Base-by-base conservation (phyloP, 2,797 vertebrate genomes). In the Chelmon rostratus region DNA sequence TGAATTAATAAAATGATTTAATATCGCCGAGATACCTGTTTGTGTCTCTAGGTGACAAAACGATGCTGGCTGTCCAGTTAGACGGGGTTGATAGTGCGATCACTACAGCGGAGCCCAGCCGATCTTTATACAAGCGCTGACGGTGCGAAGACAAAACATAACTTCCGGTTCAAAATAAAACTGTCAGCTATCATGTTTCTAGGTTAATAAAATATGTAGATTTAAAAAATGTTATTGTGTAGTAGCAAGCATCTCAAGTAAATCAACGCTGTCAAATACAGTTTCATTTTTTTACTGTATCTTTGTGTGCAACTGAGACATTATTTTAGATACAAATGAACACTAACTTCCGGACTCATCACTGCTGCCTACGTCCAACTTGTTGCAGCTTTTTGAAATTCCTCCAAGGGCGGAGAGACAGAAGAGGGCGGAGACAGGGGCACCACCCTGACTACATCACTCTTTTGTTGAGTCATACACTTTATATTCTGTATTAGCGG, bases 401-500 rank as follows among this genome's bases (percentile, higher is more conserved):
- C 79, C 88, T 94, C 90, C 78, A 89, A 94, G 93, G 95, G 94
- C 93, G 95, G 95, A 89, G 93, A 94, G 85, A 80, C 52, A 68
- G 86, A 81, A 78, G 86, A 87, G 91, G 90, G 85, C 81, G 83
- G 80, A 71, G 74, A 86, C 66, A 49, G 15, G 64, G 71, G 13
- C 85, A 82, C 83, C 88, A 84, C 81, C 81, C 76, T 74, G 79
- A 62, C 69, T 62, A 61, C 62, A 68, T 69, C 53, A 46, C 3
- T 40, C 7, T 18, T 19, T 2, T 49, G 16, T 64, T 66, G 0
- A 58, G 46, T 54, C 31, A 46, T 10, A 33, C 11, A 4, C 8
- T 16, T 65, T 12, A 10, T 16, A 9, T 18, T 37, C 3, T 53
- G 5, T 50, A 5, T 54, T 3, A 23, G 5, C 40, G 18, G 6